A percentile compares a stretch with the other conserved stretches of the same genome.
Evolutionary conservation across 2,113 vertebrate species (phyloP).

Genomic region (Oophaga pumilio): DNA sequence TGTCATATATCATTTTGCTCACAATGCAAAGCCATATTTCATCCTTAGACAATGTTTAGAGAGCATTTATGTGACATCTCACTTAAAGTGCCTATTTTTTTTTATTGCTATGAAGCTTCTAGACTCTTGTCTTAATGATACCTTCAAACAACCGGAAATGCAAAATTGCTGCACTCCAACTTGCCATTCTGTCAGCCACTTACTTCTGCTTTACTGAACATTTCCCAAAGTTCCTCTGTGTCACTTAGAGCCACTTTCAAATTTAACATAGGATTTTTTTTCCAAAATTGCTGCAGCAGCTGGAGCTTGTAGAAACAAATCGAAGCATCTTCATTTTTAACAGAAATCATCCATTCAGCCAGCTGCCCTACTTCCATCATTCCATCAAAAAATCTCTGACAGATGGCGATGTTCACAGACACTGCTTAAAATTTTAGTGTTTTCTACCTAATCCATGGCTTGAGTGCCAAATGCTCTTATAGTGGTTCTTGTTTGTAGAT

Average conservation of each 20-base stretch:
- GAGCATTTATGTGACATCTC: slow-evolving; percentile 48
- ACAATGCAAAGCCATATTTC: slow-evolving; percentile 46
- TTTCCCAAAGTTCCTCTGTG: not conserved
- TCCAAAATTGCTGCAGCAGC: slow-evolving; percentile 51
- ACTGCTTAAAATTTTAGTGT: slow-evolving; percentile 66
- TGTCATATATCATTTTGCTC: slow-evolving; percentile 55
- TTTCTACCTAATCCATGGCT: slow-evolving; percentile 63
- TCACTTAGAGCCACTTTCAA: slow-evolving; percentile 14
- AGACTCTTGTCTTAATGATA: slow-evolving; percentile 19
- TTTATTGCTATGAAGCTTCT: not conserved
- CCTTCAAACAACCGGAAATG: slow-evolving; percentile 31
- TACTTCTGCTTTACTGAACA: not conserved
- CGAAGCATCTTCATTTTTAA: slow-evolving; percentile 61
- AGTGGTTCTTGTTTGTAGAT: slow-evolving; percentile 71
- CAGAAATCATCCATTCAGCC: slow-evolving; percentile 55
- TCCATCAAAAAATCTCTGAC: slow-evolving; percentile 59
- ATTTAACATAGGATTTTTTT: not conserved
- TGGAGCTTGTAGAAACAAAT: slow-evolving; percentile 55
- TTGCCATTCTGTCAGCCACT: not conserved
- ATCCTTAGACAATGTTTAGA: slow-evolving; percentile 41
- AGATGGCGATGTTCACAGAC: slow-evolving; percentile 65
- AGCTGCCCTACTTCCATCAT: slow-evolving; percentile 60
- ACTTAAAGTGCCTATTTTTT: slow-evolving; percentile 31
- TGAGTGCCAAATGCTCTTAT: slow-evolving; percentile 66
- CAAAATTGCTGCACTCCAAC: not conserved